Base-by-base conservation (phyloP, 1,140 invertebrate genomes). In the Homarus americanus region DNA sequence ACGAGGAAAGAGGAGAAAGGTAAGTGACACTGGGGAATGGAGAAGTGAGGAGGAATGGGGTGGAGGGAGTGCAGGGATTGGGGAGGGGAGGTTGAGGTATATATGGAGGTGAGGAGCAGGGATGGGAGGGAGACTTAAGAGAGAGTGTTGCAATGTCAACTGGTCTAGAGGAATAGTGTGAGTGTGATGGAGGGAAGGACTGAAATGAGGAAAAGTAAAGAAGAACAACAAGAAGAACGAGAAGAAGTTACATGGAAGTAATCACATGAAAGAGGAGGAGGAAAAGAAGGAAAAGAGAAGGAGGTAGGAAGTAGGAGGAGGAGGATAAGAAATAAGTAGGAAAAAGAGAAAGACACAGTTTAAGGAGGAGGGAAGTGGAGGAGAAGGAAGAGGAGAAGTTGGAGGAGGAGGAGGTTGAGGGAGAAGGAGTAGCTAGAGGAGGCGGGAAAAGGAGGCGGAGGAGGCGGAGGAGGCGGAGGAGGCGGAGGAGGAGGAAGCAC, bases 401-500 rank as follows among this genome's bases (percentile, higher is more conserved):
- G 36, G 58, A 40, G 53, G 32, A 0, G 24, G 40, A 36, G 49
- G 34, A 20, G 1, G 49, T 24, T n/a, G 66, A 0, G 7, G 38
- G 32, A 44, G n/a, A 44, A 15, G 66, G 41, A 73, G 66, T 41
- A 72, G 63, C 32, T 15, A 24, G 80, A 40, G 66, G 38, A 32
- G 38, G 49, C 28, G 49, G 9, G 49, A 44, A 24, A 44, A 34
- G 24, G 79, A 38, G 79, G 53, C 32, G 28, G n/a, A 58, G n/a
- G 41, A 34, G 24, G 4, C 4, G 12, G 12, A 12, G 44, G 44
- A 49, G 12, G 12, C 44, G 12, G 44, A 24, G 53, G 28, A 66
- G 80, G 80, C 40, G 36, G 28, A 38, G 36, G 72, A 32, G 66
- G 66, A 69, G 24, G 66, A 82, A 41, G 79, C 44, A 82, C 34